Conservation (phyloP, 2,888 invertebrate genomes). For the Eristalis arbustorum region DNA sequence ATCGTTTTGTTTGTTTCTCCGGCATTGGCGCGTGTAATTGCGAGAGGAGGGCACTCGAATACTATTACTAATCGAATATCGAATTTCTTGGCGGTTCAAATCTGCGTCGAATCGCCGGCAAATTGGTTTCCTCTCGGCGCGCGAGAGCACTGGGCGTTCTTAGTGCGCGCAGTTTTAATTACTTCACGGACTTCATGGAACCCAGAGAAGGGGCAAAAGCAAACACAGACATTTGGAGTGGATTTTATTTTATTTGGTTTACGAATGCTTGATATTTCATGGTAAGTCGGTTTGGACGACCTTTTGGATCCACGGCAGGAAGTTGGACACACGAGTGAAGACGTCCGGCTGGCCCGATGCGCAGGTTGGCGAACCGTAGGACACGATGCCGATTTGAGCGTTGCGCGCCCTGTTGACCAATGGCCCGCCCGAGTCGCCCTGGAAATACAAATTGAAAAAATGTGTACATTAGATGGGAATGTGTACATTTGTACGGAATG, state of each 20-base stretch:
- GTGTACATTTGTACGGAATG: background rate
- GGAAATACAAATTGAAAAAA: slow-evolving; percentile 26
- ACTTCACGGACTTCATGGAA: background rate
- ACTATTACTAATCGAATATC: slow-evolving; percentile 75
- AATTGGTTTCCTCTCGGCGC: slow-evolving; percentile 51
- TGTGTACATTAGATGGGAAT: background rate
- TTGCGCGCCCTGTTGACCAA: slow-evolving; percentile 74
- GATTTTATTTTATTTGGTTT: slow-evolving; percentile 60
- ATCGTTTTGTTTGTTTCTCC: slow-evolving; percentile 55
- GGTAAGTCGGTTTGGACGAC: slow-evolving; percentile 71
- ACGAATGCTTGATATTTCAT: slow-evolving; percentile 43
- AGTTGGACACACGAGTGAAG: slow-evolving; percentile 78
- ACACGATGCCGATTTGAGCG: slow-evolving; percentile 77
- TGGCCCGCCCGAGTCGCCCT: slow-evolving; percentile 80
- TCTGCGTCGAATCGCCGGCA: slow-evolving; percentile 64
- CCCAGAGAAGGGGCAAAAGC: slow-evolving; percentile 32
- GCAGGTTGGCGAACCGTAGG: slow-evolving; percentile 77
- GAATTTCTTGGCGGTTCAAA: slow-evolving; percentile 73
- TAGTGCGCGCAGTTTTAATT: slow-evolving; percentile 54
- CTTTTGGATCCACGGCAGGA: slow-evolving; percentile 75
- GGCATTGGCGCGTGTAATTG: slow-evolving; percentile 58
- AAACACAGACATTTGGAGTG: slow-evolving; percentile 45
- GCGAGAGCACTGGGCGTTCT: slow-evolving; percentile 39
- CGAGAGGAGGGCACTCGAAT: slow-evolving; percentile 62
- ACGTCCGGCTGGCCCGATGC: slow-evolving; percentile 78